Conservation (phyloP, 2,797 vertebrate genomes). For the Tinamus major region DNA sequence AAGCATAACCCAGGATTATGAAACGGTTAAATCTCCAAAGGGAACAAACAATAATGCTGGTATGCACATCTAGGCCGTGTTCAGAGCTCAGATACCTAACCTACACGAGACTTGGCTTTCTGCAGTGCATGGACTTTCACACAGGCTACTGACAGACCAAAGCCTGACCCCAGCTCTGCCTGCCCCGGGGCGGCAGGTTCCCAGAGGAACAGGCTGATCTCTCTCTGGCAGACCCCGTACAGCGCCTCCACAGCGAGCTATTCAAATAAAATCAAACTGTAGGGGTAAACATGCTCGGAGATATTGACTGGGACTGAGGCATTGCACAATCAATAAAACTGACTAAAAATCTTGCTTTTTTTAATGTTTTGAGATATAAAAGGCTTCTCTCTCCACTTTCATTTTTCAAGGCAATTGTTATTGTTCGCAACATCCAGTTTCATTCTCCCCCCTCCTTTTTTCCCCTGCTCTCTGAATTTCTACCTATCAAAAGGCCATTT, state of each 20-base stretch:
- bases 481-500: neutral
- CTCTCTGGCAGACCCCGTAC: neutral
- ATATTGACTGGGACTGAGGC: neutral
- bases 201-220: neutral
- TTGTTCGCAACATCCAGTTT: neutral
- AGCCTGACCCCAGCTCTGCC: neutral
- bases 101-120: neutral
- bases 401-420: neutral
- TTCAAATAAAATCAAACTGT: neutral
- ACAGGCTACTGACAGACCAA: neutral
- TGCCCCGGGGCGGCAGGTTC: neutral
- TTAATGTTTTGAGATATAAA: neutral
- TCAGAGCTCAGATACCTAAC: neutral
- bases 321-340: neutral
- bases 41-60: neutral
- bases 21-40: neutral
- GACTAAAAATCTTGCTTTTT: neutral
- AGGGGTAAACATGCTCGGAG: neutral
- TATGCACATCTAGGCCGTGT: neutral
- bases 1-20: neutral
- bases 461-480: neutral
- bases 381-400: neutral
- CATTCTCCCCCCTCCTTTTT: neutral
- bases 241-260: neutral
- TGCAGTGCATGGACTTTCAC: neutral